Base-by-base conservation (phyloP, 2,113 vertebrate genomes). In the Crotalus horridus region DNA sequence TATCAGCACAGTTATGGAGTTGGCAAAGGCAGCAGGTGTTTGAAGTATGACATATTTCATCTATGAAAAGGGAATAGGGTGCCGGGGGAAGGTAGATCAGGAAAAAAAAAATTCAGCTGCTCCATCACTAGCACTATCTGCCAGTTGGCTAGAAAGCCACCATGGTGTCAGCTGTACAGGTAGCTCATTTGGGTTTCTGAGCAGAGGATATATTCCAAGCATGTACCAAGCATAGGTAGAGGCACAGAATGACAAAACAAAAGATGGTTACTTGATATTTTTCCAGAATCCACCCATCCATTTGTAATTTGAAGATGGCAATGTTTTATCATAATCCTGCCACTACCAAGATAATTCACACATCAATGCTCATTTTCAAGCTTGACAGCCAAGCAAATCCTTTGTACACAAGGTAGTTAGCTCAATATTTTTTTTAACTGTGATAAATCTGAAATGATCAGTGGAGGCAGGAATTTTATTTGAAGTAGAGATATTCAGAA, bases 161-260 rank as follows among this genome's bases (percentile, higher is more conserved):
- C 96, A 96, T 96, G 97, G 97, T 97, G 96, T 97, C 97, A 97
- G 97, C 97, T 97, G 97, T 94, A 95, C 97, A 97, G 96, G 97
- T 97, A 97, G 95, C 94, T 96, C 95, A 93, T 97, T 96, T 96
- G 96, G 96, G 95, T 96, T 97, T 94, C 94, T 93, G 96, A 96
- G 96, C 96, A 96, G 95, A 97, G 97, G 95, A 96, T 94, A 95
- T 91, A 94, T 96, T 96, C 96, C 96, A 96, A 95, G 94, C 92
- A 96, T 94, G 96, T 91, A 95, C 95, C 92, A 85, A 95, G 94
- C 93, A 95, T 90, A 93, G 94, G 88, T 1, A 93, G 95, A 95
- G 95, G 92, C 8, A 94, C 92, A 96, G 94, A 95, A 95, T 21
- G 81, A 93, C 93, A 95, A 89, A 96, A 96, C 91, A 94, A 88